Evolutionary conservation across 2,888 invertebrate genomes (phyloP).

Genomic region (Magallana nippona): DNA sequence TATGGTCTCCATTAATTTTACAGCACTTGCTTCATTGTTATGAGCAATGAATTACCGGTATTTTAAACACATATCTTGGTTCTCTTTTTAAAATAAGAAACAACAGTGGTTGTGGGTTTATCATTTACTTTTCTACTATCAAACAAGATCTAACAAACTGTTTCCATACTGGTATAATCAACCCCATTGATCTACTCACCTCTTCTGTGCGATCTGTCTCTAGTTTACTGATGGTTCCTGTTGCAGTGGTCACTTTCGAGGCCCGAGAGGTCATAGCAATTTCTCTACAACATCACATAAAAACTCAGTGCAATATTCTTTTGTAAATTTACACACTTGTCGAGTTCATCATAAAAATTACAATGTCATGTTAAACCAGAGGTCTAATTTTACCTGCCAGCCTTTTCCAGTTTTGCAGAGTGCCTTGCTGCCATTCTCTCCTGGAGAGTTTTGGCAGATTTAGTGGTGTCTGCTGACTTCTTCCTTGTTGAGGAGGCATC

Average conservation of each 20-base stretch:
- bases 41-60: too few relatives aligned
- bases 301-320: too few relatives aligned
- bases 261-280: conserved; percentile 51
- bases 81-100: too few relatives aligned
- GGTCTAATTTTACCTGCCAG: conserved; percentile 21
- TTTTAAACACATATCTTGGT: too few relatives aligned
- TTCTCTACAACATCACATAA: conserved; percentile 48
- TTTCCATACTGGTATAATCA: neutral
- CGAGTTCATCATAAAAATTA: too few relatives aligned
- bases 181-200: conserved; percentile 36
- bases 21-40: too few relatives aligned
- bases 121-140: too few relatives aligned
- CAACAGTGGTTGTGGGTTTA: too few relatives aligned
- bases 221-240: conserved; percentile 57
- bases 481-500: conserved; percentile 53
- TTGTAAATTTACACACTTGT: too few relatives aligned
- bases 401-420: conserved; percentile 58
- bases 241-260: conserved; percentile 63
- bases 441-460: conserved; percentile 67
- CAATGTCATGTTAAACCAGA: neutral
- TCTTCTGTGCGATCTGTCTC: conserved; percentile 62
- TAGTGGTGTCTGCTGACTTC: conserved; percentile 61
- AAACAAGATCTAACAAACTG: too few relatives aligned
- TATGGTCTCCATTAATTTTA: too few relatives aligned
- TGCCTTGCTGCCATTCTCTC: conserved; percentile 65